Evolutionary conservation across 1,140 invertebrate species (phyloP).

Genomic region (Eupristina koningsbergeri): DNA sequence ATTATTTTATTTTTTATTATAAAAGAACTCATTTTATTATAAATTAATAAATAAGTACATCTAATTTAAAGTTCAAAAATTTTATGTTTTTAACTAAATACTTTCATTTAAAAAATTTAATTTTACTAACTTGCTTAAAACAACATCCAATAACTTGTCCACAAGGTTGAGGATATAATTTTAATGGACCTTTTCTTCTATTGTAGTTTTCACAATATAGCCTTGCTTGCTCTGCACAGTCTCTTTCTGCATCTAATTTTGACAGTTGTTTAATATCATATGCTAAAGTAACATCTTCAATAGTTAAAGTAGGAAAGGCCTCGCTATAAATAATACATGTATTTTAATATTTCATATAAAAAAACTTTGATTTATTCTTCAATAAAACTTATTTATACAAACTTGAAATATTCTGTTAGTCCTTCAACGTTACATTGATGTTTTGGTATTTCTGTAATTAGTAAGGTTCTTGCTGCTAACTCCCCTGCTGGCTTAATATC

Average conservation of each 20-base stretch:
- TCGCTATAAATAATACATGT: slow-evolving; percentile 77
- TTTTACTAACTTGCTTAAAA: slow-evolving; percentile 73
- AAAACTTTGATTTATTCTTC: not conserved
- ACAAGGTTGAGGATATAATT: slow-evolving; percentile 83
- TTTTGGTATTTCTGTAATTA: slow-evolving; percentile 71
- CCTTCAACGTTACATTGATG: slow-evolving; percentile 67
- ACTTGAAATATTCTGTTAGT: slow-evolving; percentile 68
- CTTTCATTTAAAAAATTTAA: not conserved
- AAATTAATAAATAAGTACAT: too few relatives aligned
- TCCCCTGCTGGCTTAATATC: slow-evolving; percentile 67
- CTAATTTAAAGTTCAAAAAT: too few relatives aligned
- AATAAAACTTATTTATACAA: slow-evolving; percentile 40
- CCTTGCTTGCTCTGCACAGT: slow-evolving; percentile 85
- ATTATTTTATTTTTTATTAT: too few relatives aligned
- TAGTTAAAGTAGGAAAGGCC: slow-evolving; percentile 87
- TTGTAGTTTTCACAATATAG: slow-evolving; percentile 87
- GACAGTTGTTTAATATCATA: slow-evolving; percentile 90
- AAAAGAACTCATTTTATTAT: too few relatives aligned
- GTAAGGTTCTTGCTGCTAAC: slow-evolving; percentile 68
- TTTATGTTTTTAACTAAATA: not conserved
- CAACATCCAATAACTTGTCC: slow-evolving; percentile 78
- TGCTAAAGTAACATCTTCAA: slow-evolving; percentile 90
- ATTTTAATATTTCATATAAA: slow-evolving; percentile 14
- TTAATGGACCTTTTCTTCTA: slow-evolving; percentile 80
- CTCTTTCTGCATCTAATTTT: slow-evolving; percentile 83